Evolutionary conservation across 1,140 invertebrate species (phyloP), one percentile per base, ranked within the genome.

Genomic region (Drosophila truncata): DNA sequence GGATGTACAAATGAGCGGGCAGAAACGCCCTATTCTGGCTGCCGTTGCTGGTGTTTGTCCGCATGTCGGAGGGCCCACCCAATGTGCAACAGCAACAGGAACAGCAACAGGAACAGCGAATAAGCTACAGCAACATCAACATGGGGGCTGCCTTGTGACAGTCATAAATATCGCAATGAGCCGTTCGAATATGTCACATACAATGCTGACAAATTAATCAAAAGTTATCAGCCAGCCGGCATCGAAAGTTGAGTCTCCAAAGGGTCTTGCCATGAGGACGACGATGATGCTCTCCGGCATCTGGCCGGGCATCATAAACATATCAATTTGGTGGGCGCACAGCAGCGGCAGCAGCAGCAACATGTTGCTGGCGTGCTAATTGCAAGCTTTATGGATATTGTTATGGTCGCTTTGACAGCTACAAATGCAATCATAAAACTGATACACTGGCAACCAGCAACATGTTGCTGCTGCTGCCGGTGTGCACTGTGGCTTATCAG

Each of bases 121-220:
- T 42, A n/a, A 18, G 80, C 79, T 63, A 25, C 63, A 59, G 50
- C 78, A 67, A 74, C 57, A 69, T 71, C 9, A 77, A 44, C 64
- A 69, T 75, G 74, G 74, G 72, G 64, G 65, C n/a, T n/a, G n/a
- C 46, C 75, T 23, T 64, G 39, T 35, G 71, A 49, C 63, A 80
- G 80, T 90, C 85, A 88, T 88, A 88, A 90, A 90, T 90, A 90
- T 90, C 85, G 85, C 85, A 87, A 88, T 88, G 84, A 83, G 84
- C 84, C 86, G 84, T 74, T 90, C 87, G 35, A 69, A 90, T 82
- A 90, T 90, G 85, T 90, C 85, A 90, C 85, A 90, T 80, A 80
- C 81, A 90, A 82, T 88, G 82, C 85, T 90, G 85, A 90, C 85
- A 90, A 90, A 90, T 90, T 90, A 90, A 90, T 90, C 85, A 90